Base-by-base conservation (phyloP, 1,140 invertebrate species). In the Triops longicaudatus region DNA sequence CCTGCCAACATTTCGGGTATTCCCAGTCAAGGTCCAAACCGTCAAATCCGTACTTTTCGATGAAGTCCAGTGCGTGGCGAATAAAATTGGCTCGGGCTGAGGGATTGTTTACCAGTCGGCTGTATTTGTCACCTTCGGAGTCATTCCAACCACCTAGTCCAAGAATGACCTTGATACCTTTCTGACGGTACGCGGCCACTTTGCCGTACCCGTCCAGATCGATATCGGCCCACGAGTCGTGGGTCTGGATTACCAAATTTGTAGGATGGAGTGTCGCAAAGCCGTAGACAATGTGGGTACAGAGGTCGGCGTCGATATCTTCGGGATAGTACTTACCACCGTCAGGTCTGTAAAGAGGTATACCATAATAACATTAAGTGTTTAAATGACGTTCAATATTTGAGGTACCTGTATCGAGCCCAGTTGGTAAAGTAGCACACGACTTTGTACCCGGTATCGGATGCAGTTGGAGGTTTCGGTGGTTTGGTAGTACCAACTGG, bases 141-240 rank as follows among this genome's bases (percentile, higher is more conserved):
- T 95, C 93, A 81, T 95, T 96, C 94, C 94, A 96, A 2, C 94
- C 94, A 22, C 94, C 94, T 10, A 96, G 85, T 11, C 92, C 93
- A 12, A 97, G 82, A 0, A 90, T 88, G 0, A 96, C 92, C 82
- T 95, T 96, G 5, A 93, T 84, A 1, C 94, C 93, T 79, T 90
- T 89, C 75, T 88, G 87, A 83, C 93, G 95, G 76, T 90, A 89
- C 0, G 88, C 90, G 1, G 91, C 89, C 0, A 96, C 92, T 22
- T 92, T 86, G 76, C 92, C 90, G 80, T 95, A 96, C 0, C 83
- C 80, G 91, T 90, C 88, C 82, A 95, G 94, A 81, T 95, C 93
- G 82, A 90, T 90, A 82, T 95, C 93, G 1, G 93, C 92, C 93
- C 93, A 95, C 1, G 92, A 90, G 84, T 96, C 94, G 81, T 94